Evolutionary conservation across 2,888 invertebrate genomes (phyloP), one percentile per base, ranked within the genome.

Genomic region (Minunthozetes semirufus): DNA sequence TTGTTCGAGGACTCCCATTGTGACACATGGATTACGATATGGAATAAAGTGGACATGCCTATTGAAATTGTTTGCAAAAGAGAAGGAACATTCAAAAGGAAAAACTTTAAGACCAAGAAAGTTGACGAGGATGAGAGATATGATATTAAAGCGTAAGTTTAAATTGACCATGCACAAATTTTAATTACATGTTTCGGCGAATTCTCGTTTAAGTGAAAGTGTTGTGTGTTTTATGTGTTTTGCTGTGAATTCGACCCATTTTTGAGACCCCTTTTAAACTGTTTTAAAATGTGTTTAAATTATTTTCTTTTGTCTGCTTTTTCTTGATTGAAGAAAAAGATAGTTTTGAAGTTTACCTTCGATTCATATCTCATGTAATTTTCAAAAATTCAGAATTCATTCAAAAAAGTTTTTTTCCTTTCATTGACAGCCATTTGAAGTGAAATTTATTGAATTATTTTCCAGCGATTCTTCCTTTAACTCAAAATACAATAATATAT

Each of bases 11-110:
- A 48, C 1, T 42, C 4, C 15, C 19, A 9, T 70, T 70, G 75
- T 61, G 75, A 75, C 27, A 75, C 75, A 15, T 75, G 75, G 75
- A 75, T 75, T 11, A 75, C 75, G 53, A 13, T 75, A 25, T 75
- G 75, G 75, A 75, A 75, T 50, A 75, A 75, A 25, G 22, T 75
- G 15, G 72, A 75, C 29, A 48, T 61, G 4, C 75, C 75, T 25
- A n/a, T 75, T 13, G 66, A 66, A 15, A 59, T 75, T 6, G 71
- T 71, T 15, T 75, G 75, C 56, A 48, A 59, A 50, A 33, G 75
- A 22, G 75, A 75, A 15, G 72, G 72, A 9, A 27, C 4, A 1
- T 59, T 53, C 29, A 75, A 75, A 46, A 8, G 59, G 9, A 66
- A 59, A 33, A 33, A 8, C 17, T 75, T 75, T 63, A 75, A 75